phyloP scores from a whole-genome alignment of 2,113 vertebrate genomes.

The Ivindomyrus marchei region DNA sequence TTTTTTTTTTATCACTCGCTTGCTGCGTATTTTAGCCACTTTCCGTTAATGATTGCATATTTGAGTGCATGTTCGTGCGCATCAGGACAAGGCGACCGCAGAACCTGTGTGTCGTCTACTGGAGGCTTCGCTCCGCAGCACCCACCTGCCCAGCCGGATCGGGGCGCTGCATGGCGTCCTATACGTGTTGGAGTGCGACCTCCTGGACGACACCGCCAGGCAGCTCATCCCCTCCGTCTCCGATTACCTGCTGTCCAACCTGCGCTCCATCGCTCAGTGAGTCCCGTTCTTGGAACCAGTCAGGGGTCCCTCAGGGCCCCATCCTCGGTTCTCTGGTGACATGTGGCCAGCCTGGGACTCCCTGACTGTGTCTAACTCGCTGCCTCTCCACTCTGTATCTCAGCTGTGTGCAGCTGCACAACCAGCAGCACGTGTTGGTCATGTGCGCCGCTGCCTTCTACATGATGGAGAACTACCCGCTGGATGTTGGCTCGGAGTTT shows the following conservation, averaged over 20 bases:
- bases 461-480: conserved; percentile 95
- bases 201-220: conserved; percentile 88
- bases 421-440: conserved; percentile 93
- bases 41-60: neutral
- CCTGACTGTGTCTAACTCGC: neutral
- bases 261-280: conserved; percentile 81
- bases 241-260: conserved; percentile 86
- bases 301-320: neutral
- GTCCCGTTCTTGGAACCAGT: conserved; percentile 34
- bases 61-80: neutral
- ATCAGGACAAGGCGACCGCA: conserved; percentile 86
- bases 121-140: conserved; percentile 84
- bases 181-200: conserved; percentile 91
- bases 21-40: neutral
- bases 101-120: conserved; percentile 87
- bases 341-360: neutral
- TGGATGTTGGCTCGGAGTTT: conserved; percentile 91
- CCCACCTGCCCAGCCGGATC: conserved; percentile 85
- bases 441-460: conserved; percentile 97
- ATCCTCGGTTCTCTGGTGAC: neutral
- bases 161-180: conserved; percentile 89
- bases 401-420: conserved; percentile 88
- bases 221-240: conserved; percentile 85
- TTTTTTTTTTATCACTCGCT: neutral
- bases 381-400: conserved; percentile 30